Evolutionary conservation across 2,113 vertebrate species (phyloP).

Genomic region (Stegastes partitus): DNA sequence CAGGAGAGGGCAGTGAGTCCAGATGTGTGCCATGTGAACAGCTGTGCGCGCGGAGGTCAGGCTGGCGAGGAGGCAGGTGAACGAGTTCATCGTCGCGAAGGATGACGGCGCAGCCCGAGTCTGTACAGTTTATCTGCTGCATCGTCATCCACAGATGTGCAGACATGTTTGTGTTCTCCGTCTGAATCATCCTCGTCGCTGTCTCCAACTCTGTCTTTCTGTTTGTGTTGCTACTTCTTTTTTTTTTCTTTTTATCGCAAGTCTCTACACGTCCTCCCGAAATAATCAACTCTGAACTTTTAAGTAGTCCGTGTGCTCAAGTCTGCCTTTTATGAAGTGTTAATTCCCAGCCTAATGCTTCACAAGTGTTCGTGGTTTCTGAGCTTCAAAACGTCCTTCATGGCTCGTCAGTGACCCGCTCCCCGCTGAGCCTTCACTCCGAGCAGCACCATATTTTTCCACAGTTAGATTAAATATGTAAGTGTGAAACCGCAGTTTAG

Average conservation of each 20-base stretch:
- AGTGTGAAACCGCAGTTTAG: constrained; percentile 32
- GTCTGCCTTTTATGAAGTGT: neutral
- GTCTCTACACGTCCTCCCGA: neutral
- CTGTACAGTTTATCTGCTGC: constrained; percentile 7
- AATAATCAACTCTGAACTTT: constrained; percentile 37
- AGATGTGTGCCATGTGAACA: constrained; percentile 45
- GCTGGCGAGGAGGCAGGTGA: constrained; percentile 23
- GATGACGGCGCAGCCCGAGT: neutral
- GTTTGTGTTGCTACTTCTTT: neutral
- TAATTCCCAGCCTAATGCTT: constrained; percentile 22
- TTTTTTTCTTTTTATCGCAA: neutral
- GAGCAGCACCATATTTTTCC: constrained; percentile 23
- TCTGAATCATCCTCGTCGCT: constrained; percentile 15
- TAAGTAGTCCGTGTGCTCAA: neutral
- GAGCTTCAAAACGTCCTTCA: constrained; percentile 14
- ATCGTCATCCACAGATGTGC: neutral
- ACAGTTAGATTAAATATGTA: constrained; percentile 29
- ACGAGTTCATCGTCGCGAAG: neutral
- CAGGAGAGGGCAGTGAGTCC: constrained; percentile 5
- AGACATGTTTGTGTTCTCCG: neutral
- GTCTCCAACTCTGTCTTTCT: neutral
- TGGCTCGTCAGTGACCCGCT: neutral
- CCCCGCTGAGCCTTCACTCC: constrained; percentile 24
- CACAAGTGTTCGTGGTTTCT: neutral
- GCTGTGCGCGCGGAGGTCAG: neutral